phyloP scores from a whole-genome alignment of 2,888 invertebrate genomes.

The Deilephila elpenor region DNA sequence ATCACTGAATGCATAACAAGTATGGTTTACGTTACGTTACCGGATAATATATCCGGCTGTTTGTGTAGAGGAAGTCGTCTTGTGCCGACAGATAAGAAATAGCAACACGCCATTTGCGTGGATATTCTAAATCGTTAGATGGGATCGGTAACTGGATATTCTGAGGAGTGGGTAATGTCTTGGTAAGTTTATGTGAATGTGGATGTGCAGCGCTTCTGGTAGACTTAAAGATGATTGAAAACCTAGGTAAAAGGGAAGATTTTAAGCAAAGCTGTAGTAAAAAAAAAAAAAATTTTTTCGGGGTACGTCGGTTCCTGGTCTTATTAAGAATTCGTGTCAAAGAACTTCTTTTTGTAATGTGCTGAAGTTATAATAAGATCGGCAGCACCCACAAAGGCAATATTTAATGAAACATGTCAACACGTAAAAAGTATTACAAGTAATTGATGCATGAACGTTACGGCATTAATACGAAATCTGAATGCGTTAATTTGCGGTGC shows the following conservation, averaged over 20 bases:
- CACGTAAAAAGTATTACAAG: too few relatives aligned
- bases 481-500: background rate
- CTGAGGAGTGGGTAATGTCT: background rate
- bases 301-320: too few relatives aligned
- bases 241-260: too few relatives aligned
- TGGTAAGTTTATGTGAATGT: background rate
- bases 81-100: constrained; percentile 20
- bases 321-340: too few relatives aligned
- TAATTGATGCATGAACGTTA: background rate
- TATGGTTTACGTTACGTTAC: constrained; percentile 39
- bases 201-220: too few relatives aligned
- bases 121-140: constrained; percentile 19
- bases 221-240: too few relatives aligned
- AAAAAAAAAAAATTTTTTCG: too few relatives aligned
- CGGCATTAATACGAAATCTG: background rate
- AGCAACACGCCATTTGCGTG: constrained; percentile 12
- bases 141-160: background rate
- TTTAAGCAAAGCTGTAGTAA: too few relatives aligned
- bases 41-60: constrained; percentile 32
- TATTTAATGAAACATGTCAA: too few relatives aligned
- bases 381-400: too few relatives aligned
- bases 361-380: too few relatives aligned
- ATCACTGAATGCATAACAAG: constrained; percentile 57
- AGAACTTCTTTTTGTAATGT: too few relatives aligned
- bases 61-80: constrained; percentile 29